Percentiles rank a stretch among this genome's conserved stretches.
phyloP scores from a whole-genome alignment of 2,113 vertebrate genomes.

The Phylloscopus whistleri region DNA sequence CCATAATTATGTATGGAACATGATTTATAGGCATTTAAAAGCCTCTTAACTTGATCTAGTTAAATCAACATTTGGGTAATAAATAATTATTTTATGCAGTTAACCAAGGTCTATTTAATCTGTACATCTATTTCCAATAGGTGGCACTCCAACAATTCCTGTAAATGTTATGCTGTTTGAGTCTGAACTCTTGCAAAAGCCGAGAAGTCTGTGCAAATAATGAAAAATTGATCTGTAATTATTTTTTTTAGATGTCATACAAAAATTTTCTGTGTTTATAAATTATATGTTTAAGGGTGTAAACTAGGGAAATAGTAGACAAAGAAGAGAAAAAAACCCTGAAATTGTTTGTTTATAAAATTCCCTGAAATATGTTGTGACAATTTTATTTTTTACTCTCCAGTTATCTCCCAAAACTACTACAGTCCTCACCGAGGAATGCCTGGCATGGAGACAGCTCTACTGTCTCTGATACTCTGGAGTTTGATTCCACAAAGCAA shows the following conservation, averaged over 20 bases:
- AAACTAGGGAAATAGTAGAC: background rate
- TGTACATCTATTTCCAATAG: background rate
- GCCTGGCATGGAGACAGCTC: background rate
- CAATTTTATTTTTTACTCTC: background rate
- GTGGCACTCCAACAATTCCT: conserved; percentile 22
- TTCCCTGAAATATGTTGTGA: background rate
- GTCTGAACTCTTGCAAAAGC: background rate
- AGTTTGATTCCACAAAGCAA: background rate
- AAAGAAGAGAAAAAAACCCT: background rate
- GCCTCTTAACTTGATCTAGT: background rate
- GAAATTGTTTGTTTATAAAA: background rate
- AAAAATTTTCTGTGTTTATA: background rate
- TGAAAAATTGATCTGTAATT: background rate
- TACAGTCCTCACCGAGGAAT: background rate
- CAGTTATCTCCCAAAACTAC: background rate
- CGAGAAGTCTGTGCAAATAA: background rate
- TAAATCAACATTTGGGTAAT: background rate
- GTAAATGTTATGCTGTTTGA: background rate
- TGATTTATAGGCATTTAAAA: background rate
- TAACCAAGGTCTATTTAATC: background rate
- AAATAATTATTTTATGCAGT: background rate
- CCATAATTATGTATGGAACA: background rate
- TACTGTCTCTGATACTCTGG: background rate
- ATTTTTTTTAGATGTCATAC: background rate
- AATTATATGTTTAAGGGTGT: background rate